A percentile compares a stretch with the other conserved stretches of the same genome.
Conservation (phyloP, 2,797 vertebrate species). For the Xerus rutilus region DNA sequence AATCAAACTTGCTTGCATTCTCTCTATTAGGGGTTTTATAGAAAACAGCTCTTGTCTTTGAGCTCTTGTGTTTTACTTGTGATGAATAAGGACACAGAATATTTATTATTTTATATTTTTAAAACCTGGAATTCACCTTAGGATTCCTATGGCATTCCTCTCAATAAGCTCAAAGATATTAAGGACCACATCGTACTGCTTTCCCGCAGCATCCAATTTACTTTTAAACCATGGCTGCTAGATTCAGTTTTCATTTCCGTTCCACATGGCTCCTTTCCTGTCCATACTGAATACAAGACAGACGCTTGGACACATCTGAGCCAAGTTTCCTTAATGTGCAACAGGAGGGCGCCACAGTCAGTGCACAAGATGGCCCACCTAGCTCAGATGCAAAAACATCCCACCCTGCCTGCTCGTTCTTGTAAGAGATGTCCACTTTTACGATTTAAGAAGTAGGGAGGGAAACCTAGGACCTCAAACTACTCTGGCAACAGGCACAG, state of each 20-base stretch:
- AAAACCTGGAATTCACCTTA: constrained; percentile 38
- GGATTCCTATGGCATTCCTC: constrained; percentile 35
- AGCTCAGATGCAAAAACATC: neutral
- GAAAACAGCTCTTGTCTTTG: neutral
- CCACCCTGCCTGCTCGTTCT: neutral
- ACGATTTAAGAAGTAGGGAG: neutral
- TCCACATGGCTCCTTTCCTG: constrained; percentile 60
- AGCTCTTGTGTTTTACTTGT: constrained; percentile 5
- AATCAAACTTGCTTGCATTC: constrained; percentile 36
- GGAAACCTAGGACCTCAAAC: neutral
- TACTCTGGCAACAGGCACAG: neutral
- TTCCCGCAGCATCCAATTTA: constrained; percentile 63
- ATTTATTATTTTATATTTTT: constrained; percentile 48
- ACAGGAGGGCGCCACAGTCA: neutral
- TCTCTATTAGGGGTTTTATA: constrained; percentile 20
- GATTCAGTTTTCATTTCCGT: constrained; percentile 72
- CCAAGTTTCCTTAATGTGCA: constrained; percentile 42
- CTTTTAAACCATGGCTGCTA: constrained; percentile 64
- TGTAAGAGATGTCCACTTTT: neutral
- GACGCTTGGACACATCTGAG: neutral
- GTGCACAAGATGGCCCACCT: neutral
- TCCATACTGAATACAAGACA: constrained; percentile 41
- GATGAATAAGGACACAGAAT: constrained; percentile 31
- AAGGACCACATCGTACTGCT: neutral
- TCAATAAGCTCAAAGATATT: constrained; percentile 46